Conservation (phyloP, 2,113 vertebrate genomes). For the Todiramphus saurophagus region DNA sequence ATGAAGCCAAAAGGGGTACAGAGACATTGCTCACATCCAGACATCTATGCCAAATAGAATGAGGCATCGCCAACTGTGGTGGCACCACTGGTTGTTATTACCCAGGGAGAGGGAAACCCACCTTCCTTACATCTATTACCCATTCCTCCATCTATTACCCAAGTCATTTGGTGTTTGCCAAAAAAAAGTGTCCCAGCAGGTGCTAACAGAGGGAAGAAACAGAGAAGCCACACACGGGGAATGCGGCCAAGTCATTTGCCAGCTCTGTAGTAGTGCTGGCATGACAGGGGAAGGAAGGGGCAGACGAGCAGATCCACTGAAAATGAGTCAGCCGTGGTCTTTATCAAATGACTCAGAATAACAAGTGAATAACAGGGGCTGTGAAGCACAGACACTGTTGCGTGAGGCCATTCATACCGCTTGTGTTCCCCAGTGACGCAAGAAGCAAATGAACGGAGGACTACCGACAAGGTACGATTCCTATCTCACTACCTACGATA, state of each 20-base stretch:
- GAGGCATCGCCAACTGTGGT: rapidly evolving
- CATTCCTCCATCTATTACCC: neutral
- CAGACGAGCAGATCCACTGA: neutral
- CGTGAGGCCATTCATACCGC: neutral
- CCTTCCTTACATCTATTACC: neutral
- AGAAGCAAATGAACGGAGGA: conserved; percentile 10
- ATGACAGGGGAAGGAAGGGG: neutral
- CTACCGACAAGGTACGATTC: neutral
- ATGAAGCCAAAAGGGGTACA: neutral
- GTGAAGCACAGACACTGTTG: neutral
- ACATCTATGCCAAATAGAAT: neutral
- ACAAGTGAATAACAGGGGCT: conserved; percentile 18
- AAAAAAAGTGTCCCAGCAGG: neutral
- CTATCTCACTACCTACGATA: neutral
- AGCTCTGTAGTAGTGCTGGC: neutral
- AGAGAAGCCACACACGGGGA: neutral
- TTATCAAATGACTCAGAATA: conserved; percentile 10
- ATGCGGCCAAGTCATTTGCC: neutral
- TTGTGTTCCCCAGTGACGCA: neutral
- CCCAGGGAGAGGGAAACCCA: neutral
- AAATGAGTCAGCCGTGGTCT: neutral
- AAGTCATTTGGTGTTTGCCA: neutral
- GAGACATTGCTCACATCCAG: neutral
- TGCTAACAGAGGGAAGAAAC: neutral
- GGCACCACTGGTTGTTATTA: neutral